These are phyloP conservation scores for Calyptomena viridis DNA, from an alignment of 2,113 vertebrate species.

Conservation along the genomic window DNA sequence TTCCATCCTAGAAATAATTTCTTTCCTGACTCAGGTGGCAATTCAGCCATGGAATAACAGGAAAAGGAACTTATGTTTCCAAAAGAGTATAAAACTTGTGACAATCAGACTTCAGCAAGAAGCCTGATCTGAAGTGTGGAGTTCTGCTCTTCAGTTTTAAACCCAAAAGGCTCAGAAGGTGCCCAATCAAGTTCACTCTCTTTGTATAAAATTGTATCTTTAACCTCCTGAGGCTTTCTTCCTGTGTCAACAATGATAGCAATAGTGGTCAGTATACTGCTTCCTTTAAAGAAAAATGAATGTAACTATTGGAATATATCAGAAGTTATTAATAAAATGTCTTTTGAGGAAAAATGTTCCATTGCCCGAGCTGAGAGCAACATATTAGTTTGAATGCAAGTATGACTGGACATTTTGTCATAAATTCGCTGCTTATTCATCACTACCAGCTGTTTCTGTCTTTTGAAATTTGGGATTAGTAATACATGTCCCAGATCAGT, in stretches of 20 bases:
- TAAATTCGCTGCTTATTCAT: not conserved
- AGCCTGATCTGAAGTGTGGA: not conserved
- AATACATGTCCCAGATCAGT: accelerated
- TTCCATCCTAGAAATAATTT: conserved; percentile 48
- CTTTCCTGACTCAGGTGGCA: conserved; percentile 27
- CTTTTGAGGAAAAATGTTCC: not conserved
- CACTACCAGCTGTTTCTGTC: not conserved
- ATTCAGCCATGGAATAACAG: conserved; percentile 25
- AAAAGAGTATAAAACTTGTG: not conserved
- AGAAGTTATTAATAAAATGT: not conserved
- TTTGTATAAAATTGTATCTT: not conserved
- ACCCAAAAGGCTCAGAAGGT: not conserved
- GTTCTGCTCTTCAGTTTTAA: not conserved
- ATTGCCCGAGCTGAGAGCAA: not conserved
- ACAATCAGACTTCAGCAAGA: not conserved
- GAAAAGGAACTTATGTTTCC: conserved; percentile 13
- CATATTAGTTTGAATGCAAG: not conserved
- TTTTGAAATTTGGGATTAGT: not conserved
- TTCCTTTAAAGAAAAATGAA: not conserved
- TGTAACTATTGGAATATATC: not conserved
- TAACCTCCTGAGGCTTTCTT: not conserved
- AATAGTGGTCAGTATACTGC: not conserved
- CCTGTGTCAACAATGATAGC: not conserved
- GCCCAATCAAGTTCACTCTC: not conserved
- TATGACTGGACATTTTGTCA: not conserved